Evolutionary conservation across 2,797 vertebrate species (phyloP).

Genomic region (Gadopsis marmoratus): DNA sequence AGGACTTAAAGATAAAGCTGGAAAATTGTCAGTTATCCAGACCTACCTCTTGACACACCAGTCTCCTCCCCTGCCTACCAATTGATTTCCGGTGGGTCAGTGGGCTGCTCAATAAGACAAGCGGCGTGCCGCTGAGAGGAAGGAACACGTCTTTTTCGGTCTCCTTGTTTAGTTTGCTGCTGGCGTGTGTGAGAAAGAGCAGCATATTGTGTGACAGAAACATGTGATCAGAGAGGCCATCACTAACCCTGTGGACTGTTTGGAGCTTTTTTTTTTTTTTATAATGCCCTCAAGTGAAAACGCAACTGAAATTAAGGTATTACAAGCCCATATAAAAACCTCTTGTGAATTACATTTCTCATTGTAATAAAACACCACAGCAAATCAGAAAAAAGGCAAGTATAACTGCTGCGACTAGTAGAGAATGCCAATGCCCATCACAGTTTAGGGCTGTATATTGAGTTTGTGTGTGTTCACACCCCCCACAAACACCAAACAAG

Average conservation of each 20-base stretch:
- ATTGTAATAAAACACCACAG: neutral
- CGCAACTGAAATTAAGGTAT: neutral
- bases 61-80: neutral
- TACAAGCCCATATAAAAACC: neutral
- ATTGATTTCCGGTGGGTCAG: conserved; percentile 31
- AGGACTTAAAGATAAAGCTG: neutral
- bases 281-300: conserved; percentile 35
- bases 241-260: conserved; percentile 70
- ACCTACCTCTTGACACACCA: conserved; percentile 37
- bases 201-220: conserved; percentile 72
- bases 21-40: conserved; percentile 1
- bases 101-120: conserved; percentile 35
- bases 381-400: neutral
- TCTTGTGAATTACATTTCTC: neutral
- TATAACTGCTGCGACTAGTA: neutral
- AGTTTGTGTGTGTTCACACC: conserved; percentile 2
- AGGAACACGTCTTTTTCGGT: conserved; percentile 50
- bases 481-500: conserved; percentile 29
- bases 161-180: conserved; percentile 57
- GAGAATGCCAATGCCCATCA: neutral
- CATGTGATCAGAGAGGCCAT: conserved; percentile 69
- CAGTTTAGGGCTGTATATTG: conserved; percentile 4
- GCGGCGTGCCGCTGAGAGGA: conserved; percentile 39
- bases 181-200: conserved; percentile 42
- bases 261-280: conserved; percentile 30